phyloP scores from a whole-genome alignment of 2,888 invertebrate species.

The Amiota mariae region DNA sequence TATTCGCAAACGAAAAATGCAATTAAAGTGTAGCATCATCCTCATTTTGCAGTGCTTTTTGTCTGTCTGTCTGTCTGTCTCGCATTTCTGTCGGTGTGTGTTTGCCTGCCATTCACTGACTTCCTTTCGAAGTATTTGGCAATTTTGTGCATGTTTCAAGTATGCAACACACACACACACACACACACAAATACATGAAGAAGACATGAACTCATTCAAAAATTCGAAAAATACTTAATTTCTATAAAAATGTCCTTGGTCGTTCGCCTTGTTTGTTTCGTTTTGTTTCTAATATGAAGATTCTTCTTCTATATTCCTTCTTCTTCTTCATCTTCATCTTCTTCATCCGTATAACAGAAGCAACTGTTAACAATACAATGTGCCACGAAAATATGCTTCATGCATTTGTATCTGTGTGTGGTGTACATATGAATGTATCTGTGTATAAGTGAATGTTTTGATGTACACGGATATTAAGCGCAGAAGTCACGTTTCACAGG shows the following conservation, averaged over 20 bases:
- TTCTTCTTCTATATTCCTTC: not conserved
- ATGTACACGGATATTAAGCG: slow-evolving; percentile 61
- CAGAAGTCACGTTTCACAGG: slow-evolving; percentile 70
- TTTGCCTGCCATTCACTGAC: not conserved
- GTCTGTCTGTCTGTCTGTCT: not conserved
- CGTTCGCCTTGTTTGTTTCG: not conserved
- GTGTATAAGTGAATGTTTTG: slow-evolving; percentile 45
- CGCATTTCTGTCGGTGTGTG: too few species aligned
- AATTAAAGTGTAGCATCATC: slow-evolving; percentile 56
- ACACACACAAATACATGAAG: not conserved
- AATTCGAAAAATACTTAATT: slow-evolving; percentile 67
- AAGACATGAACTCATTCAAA: slow-evolving; percentile 50
- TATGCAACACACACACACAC: slow-evolving; percentile 1
- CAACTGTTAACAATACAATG: slow-evolving; percentile 12
- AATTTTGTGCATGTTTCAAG: slow-evolving; percentile 1
- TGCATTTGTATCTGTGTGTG: slow-evolving; percentile 32
- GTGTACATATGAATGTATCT: slow-evolving; percentile 52
- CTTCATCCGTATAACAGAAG: not conserved
- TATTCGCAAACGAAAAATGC: slow-evolving; percentile 53
- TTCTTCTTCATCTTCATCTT: too few species aligned
- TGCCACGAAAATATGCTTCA: slow-evolving; percentile 26
- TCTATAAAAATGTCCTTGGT: not conserved
- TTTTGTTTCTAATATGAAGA: slow-evolving; percentile 10
- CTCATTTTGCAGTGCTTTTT: not conserved
- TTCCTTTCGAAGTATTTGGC: not conserved